phyloP scores from a whole-genome alignment of 2,888 invertebrate species.

The Sminthurinus aureus region DNA sequence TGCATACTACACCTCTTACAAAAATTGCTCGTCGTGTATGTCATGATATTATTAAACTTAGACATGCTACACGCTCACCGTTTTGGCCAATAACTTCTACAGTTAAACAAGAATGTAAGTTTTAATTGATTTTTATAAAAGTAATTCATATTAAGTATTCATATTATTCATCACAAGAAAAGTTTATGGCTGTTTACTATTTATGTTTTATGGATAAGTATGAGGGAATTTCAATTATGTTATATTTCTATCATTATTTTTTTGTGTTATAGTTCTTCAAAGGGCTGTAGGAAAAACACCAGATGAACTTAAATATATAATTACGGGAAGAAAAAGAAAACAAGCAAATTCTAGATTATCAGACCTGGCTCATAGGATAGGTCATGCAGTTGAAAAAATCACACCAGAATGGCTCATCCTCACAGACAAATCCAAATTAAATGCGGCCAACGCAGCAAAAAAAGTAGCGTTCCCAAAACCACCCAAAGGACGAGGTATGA shows the following conservation, averaged over 20 bases:
- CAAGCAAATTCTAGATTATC: constrained; percentile 47
- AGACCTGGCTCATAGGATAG: constrained; percentile 65
- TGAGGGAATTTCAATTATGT: not conserved
- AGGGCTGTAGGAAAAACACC: constrained; percentile 69
- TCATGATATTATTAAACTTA: constrained; percentile 79
- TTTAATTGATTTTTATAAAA: constrained; percentile 60
- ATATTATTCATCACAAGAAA: too few species aligned
- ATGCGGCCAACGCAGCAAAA: constrained; percentile 79
- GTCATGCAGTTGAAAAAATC: constrained; percentile 69
- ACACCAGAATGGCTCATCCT: constrained; percentile 77
- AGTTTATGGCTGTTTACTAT: not conserved
- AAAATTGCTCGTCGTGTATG: constrained; percentile 87
- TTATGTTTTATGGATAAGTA: too few species aligned
- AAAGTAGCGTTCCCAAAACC: constrained; percentile 89
- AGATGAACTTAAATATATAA: constrained; percentile 69
- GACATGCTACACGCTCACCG: constrained; percentile 89
- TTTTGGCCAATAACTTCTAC: constrained; percentile 69
- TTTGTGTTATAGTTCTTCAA: constrained; percentile 63
- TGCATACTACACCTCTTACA: constrained; percentile 89
- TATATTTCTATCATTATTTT: constrained; percentile 55
- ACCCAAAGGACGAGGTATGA: constrained; percentile 77
- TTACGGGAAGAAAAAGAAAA: constrained; percentile 67
- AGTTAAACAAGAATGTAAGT: constrained; percentile 82
- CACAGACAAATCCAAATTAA: constrained; percentile 78
- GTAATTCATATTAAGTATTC: too few species aligned